Base-by-base conservation (phyloP, 2,113 vertebrate species). In the Sceloporus tristichus region DNA sequence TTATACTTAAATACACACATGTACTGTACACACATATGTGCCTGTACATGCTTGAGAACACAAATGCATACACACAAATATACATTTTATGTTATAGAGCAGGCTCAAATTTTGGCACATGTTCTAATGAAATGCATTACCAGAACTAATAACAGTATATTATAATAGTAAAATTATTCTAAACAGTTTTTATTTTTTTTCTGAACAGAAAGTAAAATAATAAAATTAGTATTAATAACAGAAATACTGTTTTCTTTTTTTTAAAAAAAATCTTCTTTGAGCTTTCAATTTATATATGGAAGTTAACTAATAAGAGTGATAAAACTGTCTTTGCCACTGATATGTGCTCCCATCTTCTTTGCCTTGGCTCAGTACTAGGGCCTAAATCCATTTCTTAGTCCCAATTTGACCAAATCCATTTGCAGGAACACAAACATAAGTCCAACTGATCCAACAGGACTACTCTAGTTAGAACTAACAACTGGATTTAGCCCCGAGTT, bases 1-100 rank as follows among this genome's bases (percentile, higher is more conserved):
- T 71, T 56, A 56, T 23, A 71, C 4, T 71, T 79, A 73, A 2
- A 66, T 25, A 83, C 29, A 78, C 27, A 96, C 87, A 94, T 75
- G 86, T 94, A 96, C 10, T 34, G 14, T 0, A 2, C 21, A 48
- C 54, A 62, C 9, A 40, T 40, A 7, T 42, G 80, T 18, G 6
- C 18, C 27, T n/a, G 70, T 71, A 93, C 93, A 2, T 40, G 34
- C 38, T 19, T 81, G 34, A 5, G 9, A 16, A 16, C 16, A 68
- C 68, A 59, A 2, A 66, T 34, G 75, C 42, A 78, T 74, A 85
- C 94, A 96, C 3, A 19, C 0, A 9, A 19, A 29, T 21, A 8
- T 11, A n/a, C 29, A 65, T 25, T 16, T 40, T 66, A 77, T 40
- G n/a, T 77, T 83, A 23, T 29, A 68, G 40, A 68, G n/a, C 14